These are phyloP conservation scores for Lates japonicus DNA, from an alignment of 2,797 vertebrate species.

Conservation along the genomic window DNA sequence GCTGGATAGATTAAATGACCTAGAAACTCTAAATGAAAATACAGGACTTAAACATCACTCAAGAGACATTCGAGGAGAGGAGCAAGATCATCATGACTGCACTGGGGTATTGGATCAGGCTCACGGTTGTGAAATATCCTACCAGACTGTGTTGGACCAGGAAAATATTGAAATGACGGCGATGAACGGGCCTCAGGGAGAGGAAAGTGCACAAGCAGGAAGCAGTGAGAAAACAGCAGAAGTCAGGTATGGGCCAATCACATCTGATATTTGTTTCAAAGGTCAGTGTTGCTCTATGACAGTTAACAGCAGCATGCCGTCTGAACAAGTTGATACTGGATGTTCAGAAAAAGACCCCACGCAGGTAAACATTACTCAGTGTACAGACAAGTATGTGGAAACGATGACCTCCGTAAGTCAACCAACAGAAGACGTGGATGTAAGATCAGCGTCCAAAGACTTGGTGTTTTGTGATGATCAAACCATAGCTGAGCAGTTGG, in stretches of 20 bases:
- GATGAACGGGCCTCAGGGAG: slow-evolving; percentile 42
- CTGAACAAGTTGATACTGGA: slow-evolving; percentile 38
- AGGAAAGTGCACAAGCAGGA: slow-evolving; percentile 53
- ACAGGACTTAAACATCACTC: slow-evolving; percentile 42
- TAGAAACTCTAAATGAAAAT: slow-evolving; percentile 58
- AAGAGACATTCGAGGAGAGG: slow-evolving; percentile 42
- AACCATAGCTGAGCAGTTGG: slow-evolving; percentile 24
- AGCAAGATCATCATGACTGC: slow-evolving; percentile 35
- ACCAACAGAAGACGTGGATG: slow-evolving; percentile 31
- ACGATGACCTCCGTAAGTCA: slow-evolving; percentile 5
- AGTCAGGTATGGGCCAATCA: slow-evolving; percentile 17
- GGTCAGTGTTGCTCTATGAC: slow-evolving; percentile 46
- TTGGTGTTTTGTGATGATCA: slow-evolving; percentile 29
- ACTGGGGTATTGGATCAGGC: slow-evolving; percentile 44
- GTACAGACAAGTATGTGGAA: slow-evolving; percentile 41
- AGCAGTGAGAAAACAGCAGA: slow-evolving; percentile 27
- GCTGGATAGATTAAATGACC: slow-evolving; percentile 53
- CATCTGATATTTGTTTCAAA: slow-evolving; percentile 52
- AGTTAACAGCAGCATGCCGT: slow-evolving; percentile 10
- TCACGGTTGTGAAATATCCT: slow-evolving; percentile 58
- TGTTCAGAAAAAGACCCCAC: slow-evolving; percentile 31
- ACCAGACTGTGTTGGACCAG: slow-evolving; percentile 63
- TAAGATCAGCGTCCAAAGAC: slow-evolving; percentile 30
- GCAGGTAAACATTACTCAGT: slow-evolving; percentile 27
- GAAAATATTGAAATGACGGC: slow-evolving; percentile 52